Conservation (phyloP, 1,140 invertebrate species). For the Anastatus disparis region DNA sequence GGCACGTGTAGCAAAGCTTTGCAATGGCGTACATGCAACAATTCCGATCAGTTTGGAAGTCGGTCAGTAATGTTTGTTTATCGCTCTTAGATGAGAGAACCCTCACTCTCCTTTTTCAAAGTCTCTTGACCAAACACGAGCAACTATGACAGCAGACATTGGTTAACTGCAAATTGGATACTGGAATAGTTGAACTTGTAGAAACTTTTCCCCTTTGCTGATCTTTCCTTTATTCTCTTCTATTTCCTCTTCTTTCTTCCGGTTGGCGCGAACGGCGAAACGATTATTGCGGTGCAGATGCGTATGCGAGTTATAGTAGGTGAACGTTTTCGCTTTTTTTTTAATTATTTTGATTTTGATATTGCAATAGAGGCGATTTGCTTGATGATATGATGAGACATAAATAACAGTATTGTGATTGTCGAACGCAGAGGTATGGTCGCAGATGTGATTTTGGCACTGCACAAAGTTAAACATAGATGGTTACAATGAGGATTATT, state of each 20-base stretch:
- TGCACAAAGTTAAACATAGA: slow-evolving; percentile 37
- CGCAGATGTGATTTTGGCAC: slow-evolving; percentile 40
- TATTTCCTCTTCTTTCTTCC: not conserved
- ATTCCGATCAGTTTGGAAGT: not conserved
- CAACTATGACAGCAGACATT: too few species aligned
- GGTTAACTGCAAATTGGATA: too few species aligned
- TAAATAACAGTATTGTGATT: slow-evolving; percentile 35
- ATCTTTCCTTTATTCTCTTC: too few species aligned
- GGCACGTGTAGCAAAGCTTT: not conserved
- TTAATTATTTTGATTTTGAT: not conserved
- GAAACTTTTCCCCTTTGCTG: too few species aligned
- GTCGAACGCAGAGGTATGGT: slow-evolving; percentile 39
- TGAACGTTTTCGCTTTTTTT: not conserved
- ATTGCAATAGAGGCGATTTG: slow-evolving; percentile 13
- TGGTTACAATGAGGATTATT: slow-evolving; percentile 25
- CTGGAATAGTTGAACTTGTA: not conserved
- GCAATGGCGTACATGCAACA: not conserved
- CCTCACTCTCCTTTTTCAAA: not conserved
- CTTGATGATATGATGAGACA: slow-evolving; percentile 34
- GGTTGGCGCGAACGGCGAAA: not conserved
- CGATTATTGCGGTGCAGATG: not conserved
- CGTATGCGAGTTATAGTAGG: not conserved
- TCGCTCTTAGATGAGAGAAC: not conserved
- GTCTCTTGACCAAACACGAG: too few species aligned
- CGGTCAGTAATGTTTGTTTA: slow-evolving; percentile 27